phyloP scores from a whole-genome alignment of 2,113 vertebrate species.

The Carlito syrichta region DNA sequence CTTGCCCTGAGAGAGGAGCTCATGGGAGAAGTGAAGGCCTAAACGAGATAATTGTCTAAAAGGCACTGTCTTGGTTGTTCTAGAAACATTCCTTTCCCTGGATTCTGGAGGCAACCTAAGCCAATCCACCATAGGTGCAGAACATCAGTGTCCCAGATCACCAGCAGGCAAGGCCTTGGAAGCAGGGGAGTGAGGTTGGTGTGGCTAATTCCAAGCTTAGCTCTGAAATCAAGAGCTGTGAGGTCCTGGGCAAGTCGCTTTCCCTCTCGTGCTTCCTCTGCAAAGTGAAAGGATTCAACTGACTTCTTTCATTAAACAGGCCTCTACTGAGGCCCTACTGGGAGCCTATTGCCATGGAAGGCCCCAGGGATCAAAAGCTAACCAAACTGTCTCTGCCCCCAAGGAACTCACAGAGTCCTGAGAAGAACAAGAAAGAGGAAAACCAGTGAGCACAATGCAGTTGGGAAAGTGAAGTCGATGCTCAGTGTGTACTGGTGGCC shows the following conservation, averaged over 20 bases:
- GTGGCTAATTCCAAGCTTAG: not conserved
- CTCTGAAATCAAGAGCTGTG: not conserved
- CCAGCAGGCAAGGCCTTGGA: not conserved
- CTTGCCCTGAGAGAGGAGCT: not conserved
- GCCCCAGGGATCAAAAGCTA: not conserved
- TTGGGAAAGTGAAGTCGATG: not conserved
- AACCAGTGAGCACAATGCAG: not conserved
- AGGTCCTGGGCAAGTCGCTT: not conserved
- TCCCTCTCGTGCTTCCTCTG: not conserved
- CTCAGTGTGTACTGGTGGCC: not conserved
- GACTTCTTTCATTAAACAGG: not conserved
- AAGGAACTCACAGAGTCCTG: not conserved
- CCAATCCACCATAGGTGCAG: not conserved
- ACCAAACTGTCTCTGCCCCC: not conserved
- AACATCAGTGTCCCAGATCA: accelerated
- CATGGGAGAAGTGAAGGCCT: not conserved
- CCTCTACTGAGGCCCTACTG: not conserved
- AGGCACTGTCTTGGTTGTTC: not conserved
- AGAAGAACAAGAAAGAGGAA: not conserved
- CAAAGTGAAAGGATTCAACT: not conserved
- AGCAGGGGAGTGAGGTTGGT: too few species aligned
- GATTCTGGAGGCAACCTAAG: not conserved
- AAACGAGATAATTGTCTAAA: not conserved
- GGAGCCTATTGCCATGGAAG: not conserved
- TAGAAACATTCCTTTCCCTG: not conserved